These are phyloP conservation scores for Steinernema hermaphroditum DNA, from an alignment of 2,888 invertebrate species.

Conservation along the genomic window DNA sequence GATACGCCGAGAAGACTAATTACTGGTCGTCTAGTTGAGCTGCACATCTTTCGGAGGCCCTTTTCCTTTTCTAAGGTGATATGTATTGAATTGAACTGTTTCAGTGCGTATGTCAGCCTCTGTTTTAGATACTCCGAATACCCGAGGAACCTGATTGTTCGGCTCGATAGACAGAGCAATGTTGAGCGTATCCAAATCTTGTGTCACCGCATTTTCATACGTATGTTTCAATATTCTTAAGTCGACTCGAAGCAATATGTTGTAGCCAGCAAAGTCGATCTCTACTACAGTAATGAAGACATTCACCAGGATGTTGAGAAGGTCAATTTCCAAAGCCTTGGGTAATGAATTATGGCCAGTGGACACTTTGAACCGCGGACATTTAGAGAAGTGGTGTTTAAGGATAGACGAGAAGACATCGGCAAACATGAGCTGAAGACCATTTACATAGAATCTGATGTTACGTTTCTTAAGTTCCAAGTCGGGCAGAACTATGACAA, in stretches of 20 bases:
- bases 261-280: slow-evolving; percentile 26
- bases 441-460: slow-evolving; percentile 39
- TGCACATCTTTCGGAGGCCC: too few species aligned
- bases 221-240: slow-evolving; percentile 4
- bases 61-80: not conserved
- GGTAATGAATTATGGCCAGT: not conserved
- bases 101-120: not conserved
- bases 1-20: too few species aligned
- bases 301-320: not conserved
- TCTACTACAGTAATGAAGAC: not conserved
- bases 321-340: slow-evolving; percentile 9
- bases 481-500: slow-evolving; percentile 36
- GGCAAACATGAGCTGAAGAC: slow-evolving; percentile 41
- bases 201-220: slow-evolving; percentile 37
- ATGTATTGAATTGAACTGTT: not conserved
- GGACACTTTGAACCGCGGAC: too few species aligned
- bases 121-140: slow-evolving; percentile 34
- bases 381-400: slow-evolving; percentile 39
- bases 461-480: slow-evolving; percentile 32
- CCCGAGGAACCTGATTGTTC: slow-evolving; percentile 26
- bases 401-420: slow-evolving; percentile 32
- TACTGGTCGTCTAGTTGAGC: too few species aligned
- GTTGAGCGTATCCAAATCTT: slow-evolving; percentile 34
- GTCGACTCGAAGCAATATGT: not conserved
- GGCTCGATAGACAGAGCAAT: slow-evolving; percentile 22